Evolutionary conservation across 2,888 invertebrate genomes (phyloP).

Genomic region (Patella caerulea): DNA sequence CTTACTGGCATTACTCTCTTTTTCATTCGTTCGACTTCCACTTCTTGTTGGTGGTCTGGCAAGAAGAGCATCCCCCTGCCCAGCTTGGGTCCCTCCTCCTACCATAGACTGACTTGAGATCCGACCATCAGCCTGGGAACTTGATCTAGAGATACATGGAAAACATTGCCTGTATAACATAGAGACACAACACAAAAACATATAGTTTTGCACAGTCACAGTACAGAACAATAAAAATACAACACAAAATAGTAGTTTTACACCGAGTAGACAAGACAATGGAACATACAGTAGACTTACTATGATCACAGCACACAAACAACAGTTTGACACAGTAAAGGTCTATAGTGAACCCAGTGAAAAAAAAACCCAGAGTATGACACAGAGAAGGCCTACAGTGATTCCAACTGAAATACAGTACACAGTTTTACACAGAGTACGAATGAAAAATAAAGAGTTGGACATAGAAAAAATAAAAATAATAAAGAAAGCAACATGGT

Average conservation of each 20-base stretch:
- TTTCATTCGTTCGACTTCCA: constrained; percentile 61
- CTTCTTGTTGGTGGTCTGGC: constrained; percentile 66
- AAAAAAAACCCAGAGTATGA: too few species aligned
- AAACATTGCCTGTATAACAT: too few species aligned
- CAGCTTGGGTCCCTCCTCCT: neutral
- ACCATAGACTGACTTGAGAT: neutral
- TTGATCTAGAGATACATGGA: neutral
- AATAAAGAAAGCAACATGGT: neutral
- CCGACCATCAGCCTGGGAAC: constrained; percentile 7
- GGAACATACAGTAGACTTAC: too few species aligned
- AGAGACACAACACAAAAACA: too few species aligned
- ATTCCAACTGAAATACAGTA: constrained; percentile 4
- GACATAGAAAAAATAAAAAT: too few species aligned
- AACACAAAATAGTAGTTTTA: too few species aligned
- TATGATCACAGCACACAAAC: too few species aligned
- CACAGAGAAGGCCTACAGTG: neutral
- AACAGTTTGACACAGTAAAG: too few species aligned
- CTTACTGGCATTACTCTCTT: constrained; percentile 41
- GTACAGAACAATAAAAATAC: too few species aligned
- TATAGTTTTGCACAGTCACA: too few species aligned
- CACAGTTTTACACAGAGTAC: neutral
- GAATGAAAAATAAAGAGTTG: neutral
- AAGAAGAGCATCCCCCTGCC: constrained; percentile 32
- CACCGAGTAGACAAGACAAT: too few species aligned
- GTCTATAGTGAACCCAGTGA: too few species aligned